Percentiles rank a stretch among this genome's conserved stretches.
These are phyloP conservation scores for Cromileptes altivelis DNA, from an alignment of 2,113 vertebrate genomes.

Conservation along the genomic window DNA sequence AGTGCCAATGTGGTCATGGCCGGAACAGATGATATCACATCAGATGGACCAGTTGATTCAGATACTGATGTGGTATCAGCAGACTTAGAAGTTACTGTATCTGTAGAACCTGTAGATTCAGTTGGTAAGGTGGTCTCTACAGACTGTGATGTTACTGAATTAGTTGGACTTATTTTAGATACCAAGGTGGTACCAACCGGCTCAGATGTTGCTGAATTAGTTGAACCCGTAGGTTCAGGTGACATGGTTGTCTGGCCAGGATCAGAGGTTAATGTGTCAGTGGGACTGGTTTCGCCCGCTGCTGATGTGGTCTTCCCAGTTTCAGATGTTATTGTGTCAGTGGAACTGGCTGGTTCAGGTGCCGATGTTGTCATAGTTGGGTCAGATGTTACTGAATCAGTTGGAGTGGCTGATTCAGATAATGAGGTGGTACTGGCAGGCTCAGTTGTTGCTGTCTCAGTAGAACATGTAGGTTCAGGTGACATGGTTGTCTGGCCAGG, in stretches of 20 bases:
- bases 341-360: background rate
- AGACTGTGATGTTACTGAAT: background rate
- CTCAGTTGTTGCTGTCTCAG: no score
- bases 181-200: accelerated
- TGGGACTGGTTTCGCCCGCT: background rate
- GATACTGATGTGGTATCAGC: background rate
- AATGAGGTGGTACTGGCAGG: no score
- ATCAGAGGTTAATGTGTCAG: background rate
- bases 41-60: background rate
- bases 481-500: no score
- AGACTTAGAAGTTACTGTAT: background rate
- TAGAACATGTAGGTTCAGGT: no score
- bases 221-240: background rate
- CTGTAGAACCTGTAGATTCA: background rate
- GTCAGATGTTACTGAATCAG: no score
- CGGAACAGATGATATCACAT: background rate
- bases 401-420: no score
- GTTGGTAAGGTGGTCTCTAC: accelerated
- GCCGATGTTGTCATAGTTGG: background rate
- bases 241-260: background rate
- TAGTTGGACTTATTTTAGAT: background rate
- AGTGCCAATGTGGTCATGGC: accelerated
- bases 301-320: no score
- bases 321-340: background rate
- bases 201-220: background rate